Evolutionary conservation across 2,113 vertebrate species (phyloP).

Genomic region (Rhinogobius similis): DNA sequence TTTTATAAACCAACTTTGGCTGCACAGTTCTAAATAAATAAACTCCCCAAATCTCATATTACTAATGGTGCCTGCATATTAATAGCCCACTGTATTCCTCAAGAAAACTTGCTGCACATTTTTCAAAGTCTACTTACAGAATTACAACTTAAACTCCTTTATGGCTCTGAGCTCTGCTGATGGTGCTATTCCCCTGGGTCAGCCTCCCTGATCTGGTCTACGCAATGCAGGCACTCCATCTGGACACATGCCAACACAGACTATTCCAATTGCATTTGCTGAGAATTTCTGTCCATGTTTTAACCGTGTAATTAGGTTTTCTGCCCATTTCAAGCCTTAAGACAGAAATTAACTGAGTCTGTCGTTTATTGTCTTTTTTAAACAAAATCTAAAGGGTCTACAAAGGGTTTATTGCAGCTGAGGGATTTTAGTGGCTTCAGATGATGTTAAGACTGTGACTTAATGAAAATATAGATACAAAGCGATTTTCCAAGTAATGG

Average conservation of each 20-base stretch:
- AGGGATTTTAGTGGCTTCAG: conserved; percentile 42
- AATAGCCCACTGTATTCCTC: background rate
- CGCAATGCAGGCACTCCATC: conserved; percentile 68
- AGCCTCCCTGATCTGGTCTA: conserved; percentile 27
- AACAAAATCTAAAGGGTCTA: conserved; percentile 40
- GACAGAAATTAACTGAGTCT: conserved; percentile 43
- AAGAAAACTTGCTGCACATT: conserved; percentile 13
- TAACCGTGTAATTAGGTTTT: conserved; percentile 36
- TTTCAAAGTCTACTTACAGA: conserved; percentile 15
- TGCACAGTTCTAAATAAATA: no score
- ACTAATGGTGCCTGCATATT: background rate
- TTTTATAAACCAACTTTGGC: background rate
- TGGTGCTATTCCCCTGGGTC: conserved; percentile 48
- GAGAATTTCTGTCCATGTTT: conserved; percentile 40
- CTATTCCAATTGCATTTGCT: conserved; percentile 58
- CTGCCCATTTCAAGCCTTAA: conserved; percentile 29
- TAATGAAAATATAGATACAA: conserved; percentile 32
- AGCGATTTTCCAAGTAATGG: conserved; percentile 18
- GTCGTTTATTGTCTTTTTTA: conserved; percentile 42
- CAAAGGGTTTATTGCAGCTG: conserved; percentile 44
- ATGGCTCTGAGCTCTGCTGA: conserved; percentile 54
- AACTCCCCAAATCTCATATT: no score
- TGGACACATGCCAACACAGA: conserved; percentile 52
- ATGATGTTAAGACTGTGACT: conserved; percentile 41
- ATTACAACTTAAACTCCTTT: conserved; percentile 52